phyloP scores from a whole-genome alignment of 92 coral and sea anemone species.

The Diadumene lineata region DNA sequence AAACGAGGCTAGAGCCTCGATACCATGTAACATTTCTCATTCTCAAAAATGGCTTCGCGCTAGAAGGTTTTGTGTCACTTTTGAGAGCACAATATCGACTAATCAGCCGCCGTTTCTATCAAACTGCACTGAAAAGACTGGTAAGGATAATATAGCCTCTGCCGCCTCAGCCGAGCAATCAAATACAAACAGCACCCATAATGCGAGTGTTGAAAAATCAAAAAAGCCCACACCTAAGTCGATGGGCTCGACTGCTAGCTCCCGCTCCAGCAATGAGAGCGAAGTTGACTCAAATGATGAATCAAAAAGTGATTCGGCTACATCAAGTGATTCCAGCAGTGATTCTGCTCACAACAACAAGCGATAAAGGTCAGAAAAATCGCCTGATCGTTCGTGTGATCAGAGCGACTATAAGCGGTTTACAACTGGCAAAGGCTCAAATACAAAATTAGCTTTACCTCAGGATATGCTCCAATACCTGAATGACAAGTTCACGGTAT shows the following conservation, averaged over 20 bases:
- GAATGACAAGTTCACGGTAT: constrained; percentile 10
- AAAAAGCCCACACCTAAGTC: too few relatives aligned
- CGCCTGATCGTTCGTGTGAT: not conserved
- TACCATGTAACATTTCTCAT: too few relatives aligned
- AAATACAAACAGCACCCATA: not conserved
- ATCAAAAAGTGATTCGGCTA: not conserved
- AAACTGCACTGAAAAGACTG: not conserved
- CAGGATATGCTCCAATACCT: constrained; percentile 17
- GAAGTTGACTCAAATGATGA: not conserved
- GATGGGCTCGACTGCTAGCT: too few relatives aligned
- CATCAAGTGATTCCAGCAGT: not conserved
- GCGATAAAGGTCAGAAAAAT: not conserved
- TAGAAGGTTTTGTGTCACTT: not conserved
- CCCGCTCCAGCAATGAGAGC: not conserved
- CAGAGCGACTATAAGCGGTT: constrained; percentile 16
- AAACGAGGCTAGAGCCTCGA: too few relatives aligned
- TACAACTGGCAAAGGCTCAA: constrained; percentile 10
- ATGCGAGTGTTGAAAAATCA: too few relatives aligned
- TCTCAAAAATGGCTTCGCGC: constrained; percentile 11
- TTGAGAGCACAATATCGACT: not conserved
- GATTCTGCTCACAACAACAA: not conserved
- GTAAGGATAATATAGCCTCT: not conserved
- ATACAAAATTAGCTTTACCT: constrained; percentile 3
- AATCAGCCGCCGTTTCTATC: not conserved
- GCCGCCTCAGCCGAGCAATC: not conserved